Percentiles rank a stretch among this genome's conserved stretches.
Evolutionary conservation across 2,797 vertebrate species (phyloP).

Genomic region (Melanogrammus aeglefinus): DNA sequence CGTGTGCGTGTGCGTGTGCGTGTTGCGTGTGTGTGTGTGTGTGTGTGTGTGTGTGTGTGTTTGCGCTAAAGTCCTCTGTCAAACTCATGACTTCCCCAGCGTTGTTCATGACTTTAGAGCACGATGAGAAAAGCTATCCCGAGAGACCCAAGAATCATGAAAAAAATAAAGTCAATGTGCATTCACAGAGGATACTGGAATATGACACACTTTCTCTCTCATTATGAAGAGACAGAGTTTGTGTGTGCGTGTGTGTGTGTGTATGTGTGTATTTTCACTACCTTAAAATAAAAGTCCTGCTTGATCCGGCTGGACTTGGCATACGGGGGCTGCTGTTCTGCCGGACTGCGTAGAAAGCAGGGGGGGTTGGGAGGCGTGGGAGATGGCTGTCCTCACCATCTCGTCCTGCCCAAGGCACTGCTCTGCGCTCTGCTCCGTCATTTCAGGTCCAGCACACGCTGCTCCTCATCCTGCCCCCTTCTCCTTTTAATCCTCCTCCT

Average conservation of each 20-base stretch:
- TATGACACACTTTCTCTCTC: slow-evolving; percentile 1
- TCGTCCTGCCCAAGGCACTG: neutral
- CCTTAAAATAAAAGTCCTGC: slow-evolving; percentile 17
- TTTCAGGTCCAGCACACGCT: too few relatives aligned
- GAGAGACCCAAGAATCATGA: neutral
- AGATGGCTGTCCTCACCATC: neutral
- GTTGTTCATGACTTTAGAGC: neutral
- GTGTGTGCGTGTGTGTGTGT: slow-evolving; percentile 2
- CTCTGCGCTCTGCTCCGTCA: too few relatives aligned
- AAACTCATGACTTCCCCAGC: neutral
- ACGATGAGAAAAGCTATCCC: neutral
- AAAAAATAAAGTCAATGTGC: neutral
- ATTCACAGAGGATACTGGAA: neutral
- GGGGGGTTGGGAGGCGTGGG: too few relatives aligned
- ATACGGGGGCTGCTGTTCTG: slow-evolving; percentile 9
- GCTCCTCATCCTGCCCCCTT: too few relatives aligned
- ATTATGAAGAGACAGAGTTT: neutral
- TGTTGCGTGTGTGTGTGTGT: neutral
- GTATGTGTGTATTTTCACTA: slow-evolving; percentile 21
- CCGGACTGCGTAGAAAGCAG: too few relatives aligned
- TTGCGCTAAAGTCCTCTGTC: neutral
- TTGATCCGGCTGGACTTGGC: slow-evolving; percentile 49
- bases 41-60: neutral
- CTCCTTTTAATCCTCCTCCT: too few relatives aligned
- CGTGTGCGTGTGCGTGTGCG: neutral